A percentile compares a stretch with the other conserved stretches of the same genome.
Evolutionary conservation across 2,797 vertebrate genomes (phyloP).

Genomic region (Ctenochaetus hawaiiensis): DNA sequence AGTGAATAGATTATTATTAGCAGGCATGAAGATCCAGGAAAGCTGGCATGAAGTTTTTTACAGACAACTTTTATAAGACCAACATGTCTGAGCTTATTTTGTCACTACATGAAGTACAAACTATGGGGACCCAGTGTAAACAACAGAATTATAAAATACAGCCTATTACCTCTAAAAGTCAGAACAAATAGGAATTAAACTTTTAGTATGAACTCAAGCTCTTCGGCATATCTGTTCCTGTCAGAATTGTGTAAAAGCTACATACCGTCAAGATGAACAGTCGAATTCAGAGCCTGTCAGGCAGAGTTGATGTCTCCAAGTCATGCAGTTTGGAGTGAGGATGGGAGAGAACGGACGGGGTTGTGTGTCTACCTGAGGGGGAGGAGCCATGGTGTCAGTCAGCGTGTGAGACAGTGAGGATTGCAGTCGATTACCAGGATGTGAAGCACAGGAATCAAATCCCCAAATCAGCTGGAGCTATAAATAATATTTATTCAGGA

Average conservation of each 20-base stretch:
- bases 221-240: not conserved
- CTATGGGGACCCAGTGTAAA: not conserved
- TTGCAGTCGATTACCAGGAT: conserved; percentile 13
- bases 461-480: not conserved
- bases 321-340: conserved; percentile 67
- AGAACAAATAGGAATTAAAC: conserved; percentile 12
- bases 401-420: conserved; percentile 22
- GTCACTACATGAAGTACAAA: not conserved
- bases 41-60: not conserved
- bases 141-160: conserved; percentile 9
- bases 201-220: not conserved
- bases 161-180: not conserved
- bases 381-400: conserved; percentile 70
- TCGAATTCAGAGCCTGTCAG: conserved; percentile 49
- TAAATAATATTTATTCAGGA: not conserved
- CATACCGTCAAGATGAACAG: conserved; percentile 56
- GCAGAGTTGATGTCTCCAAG: conserved; percentile 62
- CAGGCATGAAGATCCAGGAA: not conserved
- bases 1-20: not conserved
- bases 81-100: not conserved
- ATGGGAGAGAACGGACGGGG: conserved; percentile 64
- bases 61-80: not conserved
- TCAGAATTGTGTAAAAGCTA: conserved; percentile 23
- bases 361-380: conserved; percentile 74
- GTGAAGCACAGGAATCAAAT: not conserved